Evolutionary conservation across 2,113 vertebrate species (phyloP).

Genomic region (Paracanthobrama guichenoti): DNA sequence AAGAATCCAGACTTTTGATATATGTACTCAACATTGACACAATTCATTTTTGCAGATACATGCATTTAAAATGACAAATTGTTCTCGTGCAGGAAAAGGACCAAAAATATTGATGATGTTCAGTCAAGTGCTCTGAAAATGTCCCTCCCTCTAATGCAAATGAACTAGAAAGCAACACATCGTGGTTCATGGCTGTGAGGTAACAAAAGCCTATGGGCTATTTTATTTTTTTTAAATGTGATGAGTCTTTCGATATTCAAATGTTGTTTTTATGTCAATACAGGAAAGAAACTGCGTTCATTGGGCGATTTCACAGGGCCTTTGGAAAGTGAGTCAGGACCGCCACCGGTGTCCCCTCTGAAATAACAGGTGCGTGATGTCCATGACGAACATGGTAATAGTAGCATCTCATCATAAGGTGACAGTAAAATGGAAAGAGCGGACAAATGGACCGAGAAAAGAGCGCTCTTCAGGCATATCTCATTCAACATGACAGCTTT

Average conservation of each 20-base stretch:
- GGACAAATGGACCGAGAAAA: conserved; percentile 41
- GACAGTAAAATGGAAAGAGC: conserved; percentile 48
- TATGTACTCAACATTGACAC: background rate
- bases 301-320: background rate
- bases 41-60: background rate
- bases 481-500: conserved; percentile 52
- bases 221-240: background rate
- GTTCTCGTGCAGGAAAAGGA: background rate
- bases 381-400: conserved; percentile 60
- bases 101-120: background rate
- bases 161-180: too few relatives aligned
- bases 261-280: background rate
- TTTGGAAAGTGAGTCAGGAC: background rate
- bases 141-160: background rate
- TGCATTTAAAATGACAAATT: background rate
- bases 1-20: background rate
- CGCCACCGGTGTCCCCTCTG: background rate
- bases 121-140: background rate
- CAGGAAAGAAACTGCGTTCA: background rate
- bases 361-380: background rate
- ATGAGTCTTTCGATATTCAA: background rate
- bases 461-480: conserved; percentile 52
- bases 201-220: too few relatives aligned
- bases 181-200: too few relatives aligned
- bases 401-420: conserved; percentile 67